Conservation (phyloP, 2,888 invertebrate species). For the Eueremaeus valkanovi region DNA sequence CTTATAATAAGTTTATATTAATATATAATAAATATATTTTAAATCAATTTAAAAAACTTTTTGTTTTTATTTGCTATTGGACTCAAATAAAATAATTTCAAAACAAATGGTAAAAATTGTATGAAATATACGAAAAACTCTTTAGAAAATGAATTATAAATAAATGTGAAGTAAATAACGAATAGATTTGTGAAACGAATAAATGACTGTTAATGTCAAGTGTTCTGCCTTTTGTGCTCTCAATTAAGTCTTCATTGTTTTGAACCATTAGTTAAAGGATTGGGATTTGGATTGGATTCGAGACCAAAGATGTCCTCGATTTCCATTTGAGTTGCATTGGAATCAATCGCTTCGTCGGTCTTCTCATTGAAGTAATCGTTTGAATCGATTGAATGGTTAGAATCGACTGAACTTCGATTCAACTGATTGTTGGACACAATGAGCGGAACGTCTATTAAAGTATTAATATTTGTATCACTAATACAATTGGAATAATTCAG, state of each 20-base stretch:
- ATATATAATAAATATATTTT: not conserved
- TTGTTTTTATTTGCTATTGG: too few relatives aligned
- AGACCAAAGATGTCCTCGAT: not conserved
- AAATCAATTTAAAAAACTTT: not conserved
- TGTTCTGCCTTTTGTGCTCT: not conserved
- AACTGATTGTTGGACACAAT: not conserved
- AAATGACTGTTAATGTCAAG: not conserved
- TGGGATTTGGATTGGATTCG: not conserved
- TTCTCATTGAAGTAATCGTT: not conserved
- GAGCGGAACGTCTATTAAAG: not conserved
- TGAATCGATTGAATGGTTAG: not conserved
- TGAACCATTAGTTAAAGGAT: not conserved
- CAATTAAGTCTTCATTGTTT: not conserved
- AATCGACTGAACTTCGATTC: too few relatives aligned
- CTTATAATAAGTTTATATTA: not conserved
- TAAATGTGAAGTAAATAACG: not conserved
- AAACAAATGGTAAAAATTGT: not conserved
- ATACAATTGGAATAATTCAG: not conserved
- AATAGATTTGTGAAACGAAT: too few relatives aligned
- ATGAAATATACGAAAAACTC: not conserved
- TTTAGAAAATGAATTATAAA: not conserved
- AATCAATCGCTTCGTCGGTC: not conserved
- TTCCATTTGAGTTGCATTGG: not conserved
- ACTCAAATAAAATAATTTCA: not conserved
- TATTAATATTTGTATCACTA: not conserved